Evolutionary conservation across 2,888 invertebrate species (phyloP).

Genomic region (Pollenia amentaria): DNA sequence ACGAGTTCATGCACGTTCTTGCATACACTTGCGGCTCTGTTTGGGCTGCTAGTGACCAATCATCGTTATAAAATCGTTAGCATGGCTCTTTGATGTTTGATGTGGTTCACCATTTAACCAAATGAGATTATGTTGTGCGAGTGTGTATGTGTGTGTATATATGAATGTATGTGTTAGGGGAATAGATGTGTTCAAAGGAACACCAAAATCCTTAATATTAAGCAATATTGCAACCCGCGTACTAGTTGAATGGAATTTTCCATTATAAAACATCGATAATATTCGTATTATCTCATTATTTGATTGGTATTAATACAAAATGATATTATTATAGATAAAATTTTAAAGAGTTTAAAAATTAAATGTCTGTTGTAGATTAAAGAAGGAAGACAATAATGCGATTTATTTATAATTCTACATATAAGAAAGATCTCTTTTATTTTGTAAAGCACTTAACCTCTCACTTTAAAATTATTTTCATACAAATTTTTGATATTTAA

Average conservation of each 20-base stretch:
- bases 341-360: constrained; percentile 15
- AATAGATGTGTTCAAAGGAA: constrained; percentile 37
- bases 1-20: constrained; percentile 23
- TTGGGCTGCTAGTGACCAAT: constrained; percentile 66
- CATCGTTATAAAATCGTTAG: constrained; percentile 71
- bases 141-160: not conserved
- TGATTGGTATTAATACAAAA: constrained; percentile 16
- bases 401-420: no score
- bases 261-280: constrained; percentile 55
- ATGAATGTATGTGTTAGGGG: not conserved
- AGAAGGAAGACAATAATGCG: not conserved
- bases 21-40: constrained; percentile 47
- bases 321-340: constrained; percentile 17
- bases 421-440: no score
- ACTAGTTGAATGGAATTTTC: constrained; percentile 50
- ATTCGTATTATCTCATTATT: constrained; percentile 55
- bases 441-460: no score
- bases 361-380: not conserved
- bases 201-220: constrained; percentile 28
- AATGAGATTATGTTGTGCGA: constrained; percentile 75
- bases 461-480: no score
- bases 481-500: no score
- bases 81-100: constrained; percentile 75
- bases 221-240: constrained; percentile 53
- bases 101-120: constrained; percentile 76